Conservation (phyloP, 92 coral and sea anemone species). For the Epizoanthus fatuus region DNA sequence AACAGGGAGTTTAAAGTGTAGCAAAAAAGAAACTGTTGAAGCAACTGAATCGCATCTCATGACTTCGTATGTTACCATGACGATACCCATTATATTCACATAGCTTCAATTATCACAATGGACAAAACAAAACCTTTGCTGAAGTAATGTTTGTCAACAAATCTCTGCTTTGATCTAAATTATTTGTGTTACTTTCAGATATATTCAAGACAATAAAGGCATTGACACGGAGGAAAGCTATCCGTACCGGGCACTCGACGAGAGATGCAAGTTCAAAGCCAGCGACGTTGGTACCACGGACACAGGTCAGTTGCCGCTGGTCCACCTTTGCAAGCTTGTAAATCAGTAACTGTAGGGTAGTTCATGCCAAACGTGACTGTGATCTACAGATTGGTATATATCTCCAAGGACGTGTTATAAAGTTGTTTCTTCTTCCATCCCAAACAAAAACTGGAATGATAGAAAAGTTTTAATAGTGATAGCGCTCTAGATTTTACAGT, state of each 20-base stretch:
- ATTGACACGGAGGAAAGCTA: conserved; percentile 91
- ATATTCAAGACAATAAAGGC: conserved; percentile 79
- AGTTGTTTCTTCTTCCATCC: no score
- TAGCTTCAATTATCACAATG: not conserved
- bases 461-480: no score
- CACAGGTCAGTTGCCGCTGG: conserved; percentile 59
- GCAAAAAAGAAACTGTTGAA: no score
- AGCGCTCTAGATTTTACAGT: no score
- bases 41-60: no score
- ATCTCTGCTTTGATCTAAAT: not conserved
- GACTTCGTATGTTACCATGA: no score
- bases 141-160: not conserved
- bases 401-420: no score
- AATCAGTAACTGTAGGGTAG: not conserved
- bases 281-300: conserved; percentile 84
- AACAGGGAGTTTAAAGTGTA: no score
- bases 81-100: no score
- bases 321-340: not conserved
- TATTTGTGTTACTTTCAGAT: conserved; percentile 24
- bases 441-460: no score
- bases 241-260: conserved; percentile 77
- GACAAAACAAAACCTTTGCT: not conserved
- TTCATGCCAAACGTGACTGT: no score
- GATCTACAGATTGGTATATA: no score
- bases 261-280: conserved; percentile 64